These are phyloP conservation scores for Coregonus ussuriensis DNA, from an alignment of 2,797 vertebrate species.

Conservation along the genomic window DNA sequence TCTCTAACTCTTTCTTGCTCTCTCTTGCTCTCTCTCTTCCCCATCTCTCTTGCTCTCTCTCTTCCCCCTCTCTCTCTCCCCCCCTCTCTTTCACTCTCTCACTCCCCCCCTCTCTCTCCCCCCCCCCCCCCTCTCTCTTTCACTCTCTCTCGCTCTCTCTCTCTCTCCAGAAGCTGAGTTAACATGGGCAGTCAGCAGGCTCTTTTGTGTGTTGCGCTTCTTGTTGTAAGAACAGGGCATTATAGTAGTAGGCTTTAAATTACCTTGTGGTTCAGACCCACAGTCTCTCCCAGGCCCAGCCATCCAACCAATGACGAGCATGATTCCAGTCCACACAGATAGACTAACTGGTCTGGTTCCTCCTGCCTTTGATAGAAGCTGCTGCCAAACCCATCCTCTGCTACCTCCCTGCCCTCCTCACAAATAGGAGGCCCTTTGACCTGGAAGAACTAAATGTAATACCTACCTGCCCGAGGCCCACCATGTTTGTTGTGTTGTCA, in stretches of 20 bases:
- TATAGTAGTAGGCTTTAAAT: constrained; percentile 51
- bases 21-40: not conserved
- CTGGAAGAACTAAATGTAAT: not conserved
- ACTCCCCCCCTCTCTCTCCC: not conserved
- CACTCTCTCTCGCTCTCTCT: too few relatives aligned
- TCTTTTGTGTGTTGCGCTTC: constrained; percentile 35
- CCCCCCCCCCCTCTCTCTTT: not conserved
- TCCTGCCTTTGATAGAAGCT: constrained; percentile 24
- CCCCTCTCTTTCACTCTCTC: constrained; percentile 9
- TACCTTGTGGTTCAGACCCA: constrained; percentile 57
- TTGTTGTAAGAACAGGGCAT: constrained; percentile 52
- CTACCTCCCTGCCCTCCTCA: not conserved
- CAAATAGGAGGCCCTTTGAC: not conserved
- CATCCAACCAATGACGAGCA: not conserved
- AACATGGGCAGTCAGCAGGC: constrained; percentile 11
- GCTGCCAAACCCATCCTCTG: constrained; percentile 19
- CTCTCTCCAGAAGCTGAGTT: constrained; percentile 14
- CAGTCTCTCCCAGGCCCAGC: constrained; percentile 34
- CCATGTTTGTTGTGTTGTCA: not conserved
- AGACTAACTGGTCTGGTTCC: constrained; percentile 3
- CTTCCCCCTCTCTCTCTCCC: not conserved
- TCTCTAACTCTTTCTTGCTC: not conserved
- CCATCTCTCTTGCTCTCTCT: too few relatives aligned
- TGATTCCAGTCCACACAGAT: not conserved
- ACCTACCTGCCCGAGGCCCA: not conserved